These are phyloP conservation scores for Sphaerophoria taeniata DNA, from an alignment of 2,888 invertebrate species.

Conservation along the genomic window DNA sequence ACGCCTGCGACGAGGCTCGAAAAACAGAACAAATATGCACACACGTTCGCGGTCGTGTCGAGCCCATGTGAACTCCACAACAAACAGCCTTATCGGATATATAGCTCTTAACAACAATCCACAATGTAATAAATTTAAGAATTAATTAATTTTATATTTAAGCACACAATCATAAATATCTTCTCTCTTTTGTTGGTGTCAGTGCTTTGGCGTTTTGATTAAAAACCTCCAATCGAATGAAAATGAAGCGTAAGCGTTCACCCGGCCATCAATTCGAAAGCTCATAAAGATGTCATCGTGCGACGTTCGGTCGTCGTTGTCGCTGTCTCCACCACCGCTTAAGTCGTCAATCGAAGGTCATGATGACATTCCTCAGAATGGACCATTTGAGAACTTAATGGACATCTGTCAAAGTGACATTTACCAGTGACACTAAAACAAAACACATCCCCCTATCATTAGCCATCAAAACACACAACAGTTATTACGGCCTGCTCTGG, in stretches of 20 bases:
- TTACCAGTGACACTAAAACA: slow-evolving; percentile 72
- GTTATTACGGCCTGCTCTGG: slow-evolving; percentile 32
- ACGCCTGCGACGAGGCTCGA: slow-evolving; percentile 29
- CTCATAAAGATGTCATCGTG: slow-evolving; percentile 72
- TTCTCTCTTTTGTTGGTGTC: background rate
- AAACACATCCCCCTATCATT: slow-evolving; percentile 61
- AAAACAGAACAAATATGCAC: slow-evolving; percentile 19
- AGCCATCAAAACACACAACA: slow-evolving; percentile 45
- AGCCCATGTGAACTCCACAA: background rate
- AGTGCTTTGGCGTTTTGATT: slow-evolving; percentile 23
- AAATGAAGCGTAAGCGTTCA: slow-evolving; percentile 48
- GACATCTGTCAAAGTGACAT: slow-evolving; percentile 74
- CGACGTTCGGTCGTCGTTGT: too few species aligned
- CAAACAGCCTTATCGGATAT: slow-evolving; percentile 41
- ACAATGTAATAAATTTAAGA: slow-evolving; percentile 71
- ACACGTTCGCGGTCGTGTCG: background rate
- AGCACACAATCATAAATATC: slow-evolving; percentile 43
- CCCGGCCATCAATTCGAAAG: slow-evolving; percentile 68
- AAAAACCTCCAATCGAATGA: slow-evolving; percentile 9
- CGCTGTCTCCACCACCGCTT: too few species aligned
- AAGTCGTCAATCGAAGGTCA: slow-evolving; percentile 66
- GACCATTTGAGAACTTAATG: slow-evolving; percentile 68
- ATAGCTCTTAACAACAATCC: slow-evolving; percentile 65
- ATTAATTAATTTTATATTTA: slow-evolving; percentile 73
- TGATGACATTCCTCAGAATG: slow-evolving; percentile 66